Conservation (phyloP, 1,140 invertebrate genomes). For the Heliconius eleuchia region DNA sequence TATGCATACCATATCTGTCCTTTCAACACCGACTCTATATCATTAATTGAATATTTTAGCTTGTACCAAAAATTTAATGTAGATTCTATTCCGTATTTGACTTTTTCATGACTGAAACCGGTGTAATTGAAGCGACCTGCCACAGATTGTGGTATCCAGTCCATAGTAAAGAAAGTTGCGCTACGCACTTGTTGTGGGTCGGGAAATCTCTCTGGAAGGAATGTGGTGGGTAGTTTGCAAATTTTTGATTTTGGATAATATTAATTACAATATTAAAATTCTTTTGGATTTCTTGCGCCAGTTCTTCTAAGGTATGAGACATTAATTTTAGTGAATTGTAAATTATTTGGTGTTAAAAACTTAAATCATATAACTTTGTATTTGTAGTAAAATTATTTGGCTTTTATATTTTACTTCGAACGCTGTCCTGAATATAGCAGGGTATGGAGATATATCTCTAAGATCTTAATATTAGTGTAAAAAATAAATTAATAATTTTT, state of each 20-base stretch:
- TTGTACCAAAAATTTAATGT: slow-evolving; percentile 46
- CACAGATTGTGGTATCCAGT: slow-evolving; percentile 43
- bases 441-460: no score
- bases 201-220: slow-evolving; percentile 47
- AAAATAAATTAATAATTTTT: no score
- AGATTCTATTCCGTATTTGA: slow-evolving; percentile 34
- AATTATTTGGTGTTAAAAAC: no score
- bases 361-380: no score
- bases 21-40: background rate
- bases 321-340: no score
- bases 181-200: slow-evolving; percentile 50
- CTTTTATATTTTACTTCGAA: no score
- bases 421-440: no score
- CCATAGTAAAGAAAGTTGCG: slow-evolving; percentile 47
- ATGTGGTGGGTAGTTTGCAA: background rate
- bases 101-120: slow-evolving; percentile 41
- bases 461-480: no score
- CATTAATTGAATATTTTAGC: slow-evolving; percentile 32
- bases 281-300: no score
- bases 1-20: background rate
- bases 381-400: no score
- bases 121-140: slow-evolving; percentile 27
- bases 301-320: no score
- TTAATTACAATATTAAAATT: no score
- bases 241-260: background rate